Conservation (phyloP, 1,140 invertebrate species). For the Drosophila neocordata region DNA sequence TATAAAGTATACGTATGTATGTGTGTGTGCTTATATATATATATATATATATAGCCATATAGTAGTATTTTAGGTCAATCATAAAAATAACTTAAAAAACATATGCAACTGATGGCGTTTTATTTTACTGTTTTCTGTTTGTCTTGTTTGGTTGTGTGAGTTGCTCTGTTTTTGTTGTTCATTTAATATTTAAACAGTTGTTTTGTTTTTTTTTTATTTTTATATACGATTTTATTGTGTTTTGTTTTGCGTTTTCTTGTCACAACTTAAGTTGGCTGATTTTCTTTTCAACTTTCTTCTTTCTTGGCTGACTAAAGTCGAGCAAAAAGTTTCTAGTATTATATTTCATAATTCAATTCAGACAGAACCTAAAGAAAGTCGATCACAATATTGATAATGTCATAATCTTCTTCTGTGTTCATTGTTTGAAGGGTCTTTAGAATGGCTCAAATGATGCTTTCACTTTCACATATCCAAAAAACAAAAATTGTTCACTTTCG, state of each 20-base stretch:
- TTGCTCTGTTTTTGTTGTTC: constrained; percentile 42
- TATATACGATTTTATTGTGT: constrained; percentile 37
- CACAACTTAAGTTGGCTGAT: constrained; percentile 13
- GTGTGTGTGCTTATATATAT: not conserved
- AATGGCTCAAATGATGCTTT: constrained; percentile 48
- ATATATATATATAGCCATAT: not conserved
- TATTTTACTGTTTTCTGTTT: constrained; percentile 18
- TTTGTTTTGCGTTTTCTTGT: constrained; percentile 23
- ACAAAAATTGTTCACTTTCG: constrained; percentile 57
- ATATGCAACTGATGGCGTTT: constrained; percentile 33
- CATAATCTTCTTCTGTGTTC: not conserved
- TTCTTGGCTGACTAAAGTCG: constrained; percentile 17
- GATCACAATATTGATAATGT: constrained; percentile 44
- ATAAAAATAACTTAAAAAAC: constrained; percentile 53
- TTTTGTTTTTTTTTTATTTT: constrained; percentile 20
- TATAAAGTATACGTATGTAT: no score
- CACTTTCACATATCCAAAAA: constrained; percentile 57
- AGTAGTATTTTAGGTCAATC: constrained; percentile 42
- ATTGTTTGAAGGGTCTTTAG: constrained; percentile 22
- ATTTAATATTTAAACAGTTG: constrained; percentile 68
- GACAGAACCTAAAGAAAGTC: constrained; percentile 34
- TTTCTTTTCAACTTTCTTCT: constrained; percentile 13
- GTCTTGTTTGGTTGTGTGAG: constrained; percentile 16
- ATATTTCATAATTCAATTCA: constrained; percentile 8
- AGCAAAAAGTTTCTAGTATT: constrained; percentile 33